phyloP scores from a whole-genome alignment of 2,888 invertebrate genomes.

The Parascotia fuliginaria region DNA sequence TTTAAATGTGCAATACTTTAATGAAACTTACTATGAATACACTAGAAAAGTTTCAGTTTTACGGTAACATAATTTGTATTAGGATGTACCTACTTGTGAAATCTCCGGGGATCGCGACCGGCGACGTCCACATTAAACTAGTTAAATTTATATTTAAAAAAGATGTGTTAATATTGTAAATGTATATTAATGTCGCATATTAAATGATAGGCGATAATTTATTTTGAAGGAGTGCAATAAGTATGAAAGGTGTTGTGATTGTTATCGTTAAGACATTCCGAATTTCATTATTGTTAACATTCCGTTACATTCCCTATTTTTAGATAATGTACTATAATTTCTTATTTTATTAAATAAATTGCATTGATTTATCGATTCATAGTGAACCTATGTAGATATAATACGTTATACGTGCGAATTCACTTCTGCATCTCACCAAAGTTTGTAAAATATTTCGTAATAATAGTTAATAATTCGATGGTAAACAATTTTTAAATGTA shows the following conservation, averaged over 20 bases:
- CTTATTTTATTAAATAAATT: slow-evolving; percentile 44
- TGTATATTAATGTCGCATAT: slow-evolving; percentile 77
- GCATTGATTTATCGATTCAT: slow-evolving; percentile 49
- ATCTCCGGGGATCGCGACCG: slow-evolving; percentile 53
- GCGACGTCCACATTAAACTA: slow-evolving; percentile 75
- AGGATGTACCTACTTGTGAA: slow-evolving; percentile 59
- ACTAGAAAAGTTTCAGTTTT: slow-evolving; percentile 66
- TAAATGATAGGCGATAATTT: slow-evolving; percentile 79
- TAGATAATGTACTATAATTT: slow-evolving; percentile 43
- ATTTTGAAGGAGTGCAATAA: slow-evolving; percentile 84
- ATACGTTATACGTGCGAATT: slow-evolving; percentile 75
- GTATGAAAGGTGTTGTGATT: slow-evolving; percentile 83
- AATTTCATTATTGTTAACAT: slow-evolving; percentile 74
- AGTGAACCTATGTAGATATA: slow-evolving; percentile 70
- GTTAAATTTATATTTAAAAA: slow-evolving; percentile 83
- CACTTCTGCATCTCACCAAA: slow-evolving; percentile 84
- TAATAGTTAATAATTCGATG: slow-evolving; percentile 79
- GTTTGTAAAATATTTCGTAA: slow-evolving; percentile 85
- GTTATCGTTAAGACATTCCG: slow-evolving; percentile 74
- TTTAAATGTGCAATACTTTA: slow-evolving; percentile 38
- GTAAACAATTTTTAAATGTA: slow-evolving; percentile 83
- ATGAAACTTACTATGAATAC: slow-evolving; percentile 51
- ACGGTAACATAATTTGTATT: slow-evolving; percentile 48
- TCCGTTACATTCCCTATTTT: slow-evolving; percentile 75
- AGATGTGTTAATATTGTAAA: slow-evolving; percentile 84